phyloP scores from a whole-genome alignment of 2,113 vertebrate species.

The Malurus cyaneus region DNA sequence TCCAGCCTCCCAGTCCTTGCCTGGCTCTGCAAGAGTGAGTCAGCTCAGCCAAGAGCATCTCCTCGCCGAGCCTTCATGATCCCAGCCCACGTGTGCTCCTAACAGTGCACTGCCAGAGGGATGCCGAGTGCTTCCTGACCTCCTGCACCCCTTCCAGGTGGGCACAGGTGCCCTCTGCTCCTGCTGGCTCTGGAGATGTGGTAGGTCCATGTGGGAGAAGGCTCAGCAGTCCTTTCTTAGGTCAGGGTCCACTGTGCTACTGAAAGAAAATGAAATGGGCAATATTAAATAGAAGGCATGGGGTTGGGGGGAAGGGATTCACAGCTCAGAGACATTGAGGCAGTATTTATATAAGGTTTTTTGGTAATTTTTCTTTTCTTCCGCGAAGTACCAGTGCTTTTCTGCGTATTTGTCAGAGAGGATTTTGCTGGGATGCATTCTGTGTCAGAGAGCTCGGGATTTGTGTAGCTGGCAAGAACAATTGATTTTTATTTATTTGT shows the following conservation, averaged over 20 bases:
- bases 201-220: not conserved
- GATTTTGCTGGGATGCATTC: not conserved
- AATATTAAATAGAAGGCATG: not conserved
- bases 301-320: not conserved
- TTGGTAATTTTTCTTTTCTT: not conserved
- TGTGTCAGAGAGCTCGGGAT: not conserved
- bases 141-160: not conserved
- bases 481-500: conserved; percentile 53
- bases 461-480: not conserved
- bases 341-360: not conserved
- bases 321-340: not conserved
- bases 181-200: not conserved
- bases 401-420: not conserved
- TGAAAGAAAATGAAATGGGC: not conserved
- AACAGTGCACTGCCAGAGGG: not conserved
- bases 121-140: not conserved
- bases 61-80: not conserved
- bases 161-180: not conserved
- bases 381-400: not conserved
- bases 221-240: not conserved
- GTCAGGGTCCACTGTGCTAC: not conserved
- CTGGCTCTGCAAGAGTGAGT: conserved; percentile 49
- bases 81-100: not conserved
- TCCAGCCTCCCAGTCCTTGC: conserved; percentile 24
- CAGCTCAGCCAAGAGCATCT: conserved; percentile 36